Conservation (phyloP, 2,113 vertebrate species). For the Sturnus vulgaris region DNA sequence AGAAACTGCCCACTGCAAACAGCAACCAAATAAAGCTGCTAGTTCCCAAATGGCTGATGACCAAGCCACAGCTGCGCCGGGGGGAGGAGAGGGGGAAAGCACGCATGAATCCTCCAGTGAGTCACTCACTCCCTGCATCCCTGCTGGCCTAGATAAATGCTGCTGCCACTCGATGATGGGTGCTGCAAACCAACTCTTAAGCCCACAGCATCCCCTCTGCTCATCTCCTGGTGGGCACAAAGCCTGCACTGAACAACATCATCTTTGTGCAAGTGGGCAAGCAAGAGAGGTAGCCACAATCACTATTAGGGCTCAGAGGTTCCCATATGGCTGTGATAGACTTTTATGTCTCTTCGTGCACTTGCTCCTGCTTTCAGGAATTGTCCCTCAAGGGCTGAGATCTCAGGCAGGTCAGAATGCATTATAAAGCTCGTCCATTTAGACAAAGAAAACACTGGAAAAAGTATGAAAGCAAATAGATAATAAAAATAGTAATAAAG, state of each 20-base stretch:
- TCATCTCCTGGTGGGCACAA: not conserved
- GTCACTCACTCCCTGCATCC: constrained; percentile 53
- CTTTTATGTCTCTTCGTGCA: not conserved
- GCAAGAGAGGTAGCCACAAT: not conserved
- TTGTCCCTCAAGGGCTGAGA: not conserved
- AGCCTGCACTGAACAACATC: not conserved
- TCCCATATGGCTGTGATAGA: accelerated
- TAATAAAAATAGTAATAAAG: not conserved
- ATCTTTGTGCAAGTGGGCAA: not conserved
- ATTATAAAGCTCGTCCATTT: not conserved
- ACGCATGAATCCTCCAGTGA: not conserved
- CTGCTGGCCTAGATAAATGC: constrained; percentile 54
- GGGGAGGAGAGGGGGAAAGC: not conserved
- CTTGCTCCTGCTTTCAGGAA: not conserved
- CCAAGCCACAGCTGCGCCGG: constrained; percentile 31
- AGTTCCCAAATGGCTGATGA: constrained; percentile 57
- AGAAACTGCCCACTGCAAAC: constrained; percentile 43
- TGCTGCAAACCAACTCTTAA: constrained; percentile 2
- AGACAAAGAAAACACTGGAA: not conserved
- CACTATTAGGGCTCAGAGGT: not conserved
- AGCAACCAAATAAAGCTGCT: constrained; percentile 56
- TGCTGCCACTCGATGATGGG: constrained; percentile 21
- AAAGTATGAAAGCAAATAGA: not conserved
- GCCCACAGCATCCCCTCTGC: constrained; percentile 2
- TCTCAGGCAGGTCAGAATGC: not conserved